phyloP scores from a whole-genome alignment of 2,113 vertebrate species.

The Heterotilapia buettikoferi region DNA sequence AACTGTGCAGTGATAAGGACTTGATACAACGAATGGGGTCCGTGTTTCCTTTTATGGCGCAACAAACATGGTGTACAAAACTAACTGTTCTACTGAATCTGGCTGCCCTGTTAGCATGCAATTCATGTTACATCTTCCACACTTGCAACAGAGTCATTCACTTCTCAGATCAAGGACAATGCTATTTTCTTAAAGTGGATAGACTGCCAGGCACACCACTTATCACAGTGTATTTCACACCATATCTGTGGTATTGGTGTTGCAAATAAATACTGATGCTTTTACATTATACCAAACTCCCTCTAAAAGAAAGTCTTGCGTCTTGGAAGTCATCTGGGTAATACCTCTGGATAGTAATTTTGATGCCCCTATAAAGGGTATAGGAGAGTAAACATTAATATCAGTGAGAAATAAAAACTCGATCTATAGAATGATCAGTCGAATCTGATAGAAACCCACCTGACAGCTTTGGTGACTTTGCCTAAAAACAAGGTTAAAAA shows the following conservation, averaged over 20 bases:
- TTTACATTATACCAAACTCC: background rate
- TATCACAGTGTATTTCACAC: background rate
- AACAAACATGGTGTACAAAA: background rate
- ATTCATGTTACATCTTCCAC: background rate
- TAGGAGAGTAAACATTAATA: background rate
- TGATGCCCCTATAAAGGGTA: background rate
- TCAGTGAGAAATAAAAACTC: background rate
- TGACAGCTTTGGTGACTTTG: background rate
- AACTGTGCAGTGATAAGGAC: background rate
- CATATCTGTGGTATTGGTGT: background rate
- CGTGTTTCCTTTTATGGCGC: background rate
- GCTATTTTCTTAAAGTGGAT: background rate
- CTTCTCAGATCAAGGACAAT: background rate
- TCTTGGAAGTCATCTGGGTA: background rate
- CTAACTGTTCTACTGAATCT: background rate
- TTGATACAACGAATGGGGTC: background rate
- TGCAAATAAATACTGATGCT: background rate
- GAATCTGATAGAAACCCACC: background rate
- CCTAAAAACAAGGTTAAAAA: background rate
- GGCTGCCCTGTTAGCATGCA: background rate
- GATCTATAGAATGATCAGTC: background rate
- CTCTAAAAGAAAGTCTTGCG: background rate
- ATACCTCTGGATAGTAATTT: background rate
- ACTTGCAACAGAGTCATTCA: background rate
- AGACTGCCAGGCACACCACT: background rate